These are phyloP conservation scores for Monopterus albus DNA, from an alignment of 2,113 vertebrate genomes.

Conservation along the genomic window DNA sequence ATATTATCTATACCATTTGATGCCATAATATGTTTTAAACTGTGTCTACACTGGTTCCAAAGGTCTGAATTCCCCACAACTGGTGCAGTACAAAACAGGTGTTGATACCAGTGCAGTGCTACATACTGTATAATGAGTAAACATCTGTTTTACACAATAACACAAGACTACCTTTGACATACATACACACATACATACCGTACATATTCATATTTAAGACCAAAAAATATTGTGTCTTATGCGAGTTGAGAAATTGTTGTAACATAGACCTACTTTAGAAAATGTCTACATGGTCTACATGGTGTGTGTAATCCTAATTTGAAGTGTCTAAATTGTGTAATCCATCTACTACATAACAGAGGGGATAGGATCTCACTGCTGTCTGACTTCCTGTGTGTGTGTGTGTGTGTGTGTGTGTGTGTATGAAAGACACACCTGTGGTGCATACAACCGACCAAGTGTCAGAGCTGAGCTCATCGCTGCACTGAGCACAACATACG, in stretches of 20 bases:
- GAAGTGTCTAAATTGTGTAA: neutral
- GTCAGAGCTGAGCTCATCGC: slow-evolving; percentile 63
- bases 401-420: slow-evolving; percentile 36
- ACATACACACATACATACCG: neutral
- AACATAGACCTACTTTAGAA: neutral
- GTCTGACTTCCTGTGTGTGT: slow-evolving; percentile 68
- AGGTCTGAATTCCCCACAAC: slow-evolving; percentile 43
- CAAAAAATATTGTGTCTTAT: neutral
- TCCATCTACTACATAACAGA: slow-evolving; percentile 15
- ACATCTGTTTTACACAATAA: slow-evolving; percentile 55
- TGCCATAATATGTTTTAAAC: neutral
- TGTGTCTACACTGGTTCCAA: neutral
- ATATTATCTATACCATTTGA: neutral
- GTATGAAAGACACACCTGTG: slow-evolving; percentile 40
- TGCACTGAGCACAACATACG: slow-evolving; percentile 60
- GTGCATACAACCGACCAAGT: slow-evolving; percentile 42
- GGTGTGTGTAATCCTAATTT: slow-evolving; percentile 4
- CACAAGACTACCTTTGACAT: slow-evolving; percentile 21
- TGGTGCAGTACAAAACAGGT: slow-evolving; percentile 69
- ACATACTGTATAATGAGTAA: slow-evolving; percentile 4
- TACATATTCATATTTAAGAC: neutral
- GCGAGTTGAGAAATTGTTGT: neutral
- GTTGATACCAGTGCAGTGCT: slow-evolving; percentile 26
- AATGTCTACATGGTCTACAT: neutral
- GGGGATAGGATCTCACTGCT: slow-evolving; percentile 44